A percentile compares a stretch with the other conserved stretches of the same genome.
These are phyloP conservation scores for Palythoa grandiflora DNA, from an alignment of 92 coral and sea anemone species.

Conservation along the genomic window DNA sequence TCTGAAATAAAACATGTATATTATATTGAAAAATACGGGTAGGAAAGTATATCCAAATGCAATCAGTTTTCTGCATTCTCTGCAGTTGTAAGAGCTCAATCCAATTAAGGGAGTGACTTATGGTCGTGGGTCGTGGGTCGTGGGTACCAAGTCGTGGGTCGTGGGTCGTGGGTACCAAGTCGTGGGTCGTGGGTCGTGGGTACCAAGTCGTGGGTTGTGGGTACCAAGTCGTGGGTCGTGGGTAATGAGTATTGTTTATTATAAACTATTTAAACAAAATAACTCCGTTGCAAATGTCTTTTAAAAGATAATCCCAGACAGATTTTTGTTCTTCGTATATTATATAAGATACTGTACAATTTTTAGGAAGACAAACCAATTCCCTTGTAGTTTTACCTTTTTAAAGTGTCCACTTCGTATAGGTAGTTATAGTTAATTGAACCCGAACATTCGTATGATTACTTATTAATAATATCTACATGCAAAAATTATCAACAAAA, in stretches of 20 bases:
- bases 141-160: too few relatives aligned
- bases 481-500: conserved; percentile 28
- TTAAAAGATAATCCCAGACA: conserved; percentile 4
- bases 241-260: background rate
- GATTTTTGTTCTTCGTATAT: conserved; percentile 15
- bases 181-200: background rate
- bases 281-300: background rate
- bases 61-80: too few relatives aligned
- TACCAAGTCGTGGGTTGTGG: too few relatives aligned
- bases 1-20: too few relatives aligned
- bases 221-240: conserved; percentile 10
- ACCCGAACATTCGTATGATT: conserved; percentile 25
- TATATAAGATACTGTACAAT: conserved; percentile 15
- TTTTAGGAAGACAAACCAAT: conserved; percentile 23
- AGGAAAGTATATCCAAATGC: too few relatives aligned
- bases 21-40: too few relatives aligned
- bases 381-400: conserved; percentile 29
- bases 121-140: background rate
- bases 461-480: conserved; percentile 20
- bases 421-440: conserved; percentile 26
- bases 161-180: too few relatives aligned
- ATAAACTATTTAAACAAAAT: background rate
- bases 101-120: background rate
- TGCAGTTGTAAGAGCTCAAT: too few relatives aligned
- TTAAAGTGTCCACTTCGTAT: conserved; percentile 31